Conservation (phyloP, 2,797 vertebrate genomes). For the Pantherophis vulpinus region DNA sequence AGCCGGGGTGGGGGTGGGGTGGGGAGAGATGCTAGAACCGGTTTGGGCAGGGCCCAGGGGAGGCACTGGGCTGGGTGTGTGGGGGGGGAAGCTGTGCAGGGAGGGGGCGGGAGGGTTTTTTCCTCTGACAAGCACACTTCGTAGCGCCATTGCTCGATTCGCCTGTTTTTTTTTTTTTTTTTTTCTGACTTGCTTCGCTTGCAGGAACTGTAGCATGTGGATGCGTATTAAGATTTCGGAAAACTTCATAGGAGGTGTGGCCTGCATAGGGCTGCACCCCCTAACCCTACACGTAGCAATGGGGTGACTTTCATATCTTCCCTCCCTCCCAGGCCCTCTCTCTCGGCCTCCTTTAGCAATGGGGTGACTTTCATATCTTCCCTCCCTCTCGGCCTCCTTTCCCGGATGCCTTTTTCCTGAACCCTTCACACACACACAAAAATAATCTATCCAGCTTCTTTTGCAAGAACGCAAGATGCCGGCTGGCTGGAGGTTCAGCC, state of each 20-base stretch:
- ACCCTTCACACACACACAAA: not conserved
- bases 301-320: slow-evolving; percentile 21
- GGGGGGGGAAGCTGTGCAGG: not conserved
- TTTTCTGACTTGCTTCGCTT: not conserved
- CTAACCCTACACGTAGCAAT: not conserved
- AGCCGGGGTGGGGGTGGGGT: not conserved
- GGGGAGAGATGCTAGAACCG: fast-evolving
- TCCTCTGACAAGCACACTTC: not conserved
- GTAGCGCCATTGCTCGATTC: fast-evolving
- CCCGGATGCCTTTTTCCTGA: not conserved
- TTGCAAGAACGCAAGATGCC: not conserved
- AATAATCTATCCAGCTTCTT: not conserved
- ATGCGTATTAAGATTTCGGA: slow-evolving; percentile 33
- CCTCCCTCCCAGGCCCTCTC: too few species aligned
- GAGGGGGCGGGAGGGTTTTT: not conserved
- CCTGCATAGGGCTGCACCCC: slow-evolving; percentile 41
- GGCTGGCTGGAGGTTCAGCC: not conserved
- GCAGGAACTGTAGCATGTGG: not conserved
- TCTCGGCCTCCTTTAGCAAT: slow-evolving; percentile 5
- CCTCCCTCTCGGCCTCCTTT: not conserved
- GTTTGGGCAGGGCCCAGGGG: not conserved
- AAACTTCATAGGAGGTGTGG: not conserved
- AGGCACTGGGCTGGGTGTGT: fast-evolving
- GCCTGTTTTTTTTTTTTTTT: slow-evolving; percentile 8
- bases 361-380: slow-evolving; percentile 21